Percentiles rank a stretch among this genome's conserved stretches.
Evolutionary conservation across 2,113 vertebrate species (phyloP).

Genomic region (Eudyptes chrysolophus): DNA sequence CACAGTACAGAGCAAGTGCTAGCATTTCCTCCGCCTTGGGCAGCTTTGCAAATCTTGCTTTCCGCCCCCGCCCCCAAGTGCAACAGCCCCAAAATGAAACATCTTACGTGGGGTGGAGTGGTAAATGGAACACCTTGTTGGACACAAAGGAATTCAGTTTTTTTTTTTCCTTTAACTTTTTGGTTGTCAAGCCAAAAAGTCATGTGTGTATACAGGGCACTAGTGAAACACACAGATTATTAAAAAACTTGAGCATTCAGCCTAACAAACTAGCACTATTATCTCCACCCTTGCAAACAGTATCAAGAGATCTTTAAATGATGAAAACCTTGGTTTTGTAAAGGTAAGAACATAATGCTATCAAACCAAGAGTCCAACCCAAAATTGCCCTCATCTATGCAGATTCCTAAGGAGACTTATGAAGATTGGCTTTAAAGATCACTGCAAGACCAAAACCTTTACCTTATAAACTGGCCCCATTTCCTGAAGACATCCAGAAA

Average conservation of each 20-base stretch:
- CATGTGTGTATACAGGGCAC: background rate
- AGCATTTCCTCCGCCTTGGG: background rate
- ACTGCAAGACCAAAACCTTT: background rate
- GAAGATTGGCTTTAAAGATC: background rate
- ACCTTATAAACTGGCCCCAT: background rate
- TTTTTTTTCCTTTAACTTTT: background rate
- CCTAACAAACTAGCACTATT: background rate
- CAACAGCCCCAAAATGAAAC: background rate
- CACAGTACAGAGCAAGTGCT: background rate
- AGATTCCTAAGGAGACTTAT: background rate
- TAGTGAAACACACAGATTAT: background rate
- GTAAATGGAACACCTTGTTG: background rate
- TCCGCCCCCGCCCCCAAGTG: too few relatives aligned
- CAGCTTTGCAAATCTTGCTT: background rate
- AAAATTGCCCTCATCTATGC: background rate
- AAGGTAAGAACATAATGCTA: background rate
- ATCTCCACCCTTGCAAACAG: background rate
- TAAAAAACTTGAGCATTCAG: background rate
- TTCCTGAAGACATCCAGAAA: background rate
- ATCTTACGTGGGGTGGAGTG: background rate
- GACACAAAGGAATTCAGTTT: background rate
- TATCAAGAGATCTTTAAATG: background rate
- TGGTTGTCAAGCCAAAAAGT: background rate
- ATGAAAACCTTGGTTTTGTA: background rate
- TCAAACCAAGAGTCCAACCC: background rate